phyloP scores from a whole-genome alignment of 2,888 invertebrate species.

The Tetheella fluctuosa region DNA sequence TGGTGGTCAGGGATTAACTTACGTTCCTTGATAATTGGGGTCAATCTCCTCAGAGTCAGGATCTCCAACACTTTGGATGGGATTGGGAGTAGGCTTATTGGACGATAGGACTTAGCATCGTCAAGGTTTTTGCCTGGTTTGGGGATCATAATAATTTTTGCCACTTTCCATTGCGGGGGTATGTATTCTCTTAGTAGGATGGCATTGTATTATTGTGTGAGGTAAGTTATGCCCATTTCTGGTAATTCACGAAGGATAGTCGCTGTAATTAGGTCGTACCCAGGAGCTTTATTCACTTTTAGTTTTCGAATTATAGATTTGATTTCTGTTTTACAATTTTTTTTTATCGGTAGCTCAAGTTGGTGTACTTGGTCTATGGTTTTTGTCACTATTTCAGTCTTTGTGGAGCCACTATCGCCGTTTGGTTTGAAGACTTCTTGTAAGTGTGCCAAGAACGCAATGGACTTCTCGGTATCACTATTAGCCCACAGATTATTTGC shows the following conservation, averaged over 20 bases:
- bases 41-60: no score
- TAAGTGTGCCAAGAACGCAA: not conserved
- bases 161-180: conserved; percentile 36
- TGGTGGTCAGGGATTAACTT: no score
- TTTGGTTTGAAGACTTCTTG: not conserved
- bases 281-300: not conserved
- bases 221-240: conserved; percentile 15
- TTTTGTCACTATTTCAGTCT: not conserved
- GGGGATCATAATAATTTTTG: not conserved
- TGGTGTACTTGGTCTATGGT: not conserved
- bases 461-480: not conserved
- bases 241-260: conserved; percentile 17
- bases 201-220: conserved; percentile 17
- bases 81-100: no score
- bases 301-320: not conserved
- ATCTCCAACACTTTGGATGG: no score
- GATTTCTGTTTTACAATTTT: not conserved
- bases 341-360: not conserved
- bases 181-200: conserved; percentile 29
- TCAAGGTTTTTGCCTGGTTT: no score
- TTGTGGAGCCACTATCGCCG: not conserved
- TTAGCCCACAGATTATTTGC: not conserved
- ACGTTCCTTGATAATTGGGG: no score
- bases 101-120: no score
- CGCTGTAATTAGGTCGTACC: conserved; percentile 19